Percentiles rank a stretch among this genome's conserved stretches.
phyloP scores from a whole-genome alignment of 2,113 vertebrate genomes.

The Fukomys damarensis region DNA sequence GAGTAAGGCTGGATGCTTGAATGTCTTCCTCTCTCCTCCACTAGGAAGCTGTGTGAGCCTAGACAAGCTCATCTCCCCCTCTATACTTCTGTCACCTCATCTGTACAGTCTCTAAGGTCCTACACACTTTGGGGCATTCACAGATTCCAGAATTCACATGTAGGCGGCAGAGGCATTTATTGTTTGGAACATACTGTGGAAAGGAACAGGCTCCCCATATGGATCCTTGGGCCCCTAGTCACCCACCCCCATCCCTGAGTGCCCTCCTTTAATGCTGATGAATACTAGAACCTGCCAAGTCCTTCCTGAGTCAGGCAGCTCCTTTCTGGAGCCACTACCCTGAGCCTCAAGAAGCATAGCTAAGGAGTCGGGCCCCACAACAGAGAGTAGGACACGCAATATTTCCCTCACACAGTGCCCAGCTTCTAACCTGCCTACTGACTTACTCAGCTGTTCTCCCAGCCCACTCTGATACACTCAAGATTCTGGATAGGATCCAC shows the following conservation, averaged over 20 bases:
- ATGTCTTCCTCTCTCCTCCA: not conserved
- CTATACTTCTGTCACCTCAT: not conserved
- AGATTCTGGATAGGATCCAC: not conserved
- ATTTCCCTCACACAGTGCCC: accelerated
- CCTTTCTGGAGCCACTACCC: not conserved
- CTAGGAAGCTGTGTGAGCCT: not conserved
- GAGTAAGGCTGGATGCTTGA: not conserved
- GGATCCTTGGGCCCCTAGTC: not conserved
- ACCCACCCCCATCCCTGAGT: not conserved
- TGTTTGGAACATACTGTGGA: not conserved
- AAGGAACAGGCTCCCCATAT: slow-evolving; percentile 35
- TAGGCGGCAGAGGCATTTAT: slow-evolving; percentile 7
- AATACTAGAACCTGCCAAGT: slow-evolving; percentile 35
- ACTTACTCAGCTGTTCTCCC: not conserved
- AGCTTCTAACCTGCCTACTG: not conserved
- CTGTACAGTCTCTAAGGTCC: not conserved
- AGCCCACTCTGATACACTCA: not conserved
- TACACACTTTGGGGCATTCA: not conserved
- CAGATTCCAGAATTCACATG: slow-evolving; percentile 36
- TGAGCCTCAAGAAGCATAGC: not conserved
- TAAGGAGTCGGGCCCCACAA: accelerated
- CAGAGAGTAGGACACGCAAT: accelerated
- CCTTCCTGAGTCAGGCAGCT: not conserved
- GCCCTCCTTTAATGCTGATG: slow-evolving; percentile 9
- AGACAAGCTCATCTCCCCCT: not conserved